These are phyloP conservation scores for Trissolcus basalis DNA, from an alignment of 1,140 invertebrate species.

Conservation along the genomic window DNA sequence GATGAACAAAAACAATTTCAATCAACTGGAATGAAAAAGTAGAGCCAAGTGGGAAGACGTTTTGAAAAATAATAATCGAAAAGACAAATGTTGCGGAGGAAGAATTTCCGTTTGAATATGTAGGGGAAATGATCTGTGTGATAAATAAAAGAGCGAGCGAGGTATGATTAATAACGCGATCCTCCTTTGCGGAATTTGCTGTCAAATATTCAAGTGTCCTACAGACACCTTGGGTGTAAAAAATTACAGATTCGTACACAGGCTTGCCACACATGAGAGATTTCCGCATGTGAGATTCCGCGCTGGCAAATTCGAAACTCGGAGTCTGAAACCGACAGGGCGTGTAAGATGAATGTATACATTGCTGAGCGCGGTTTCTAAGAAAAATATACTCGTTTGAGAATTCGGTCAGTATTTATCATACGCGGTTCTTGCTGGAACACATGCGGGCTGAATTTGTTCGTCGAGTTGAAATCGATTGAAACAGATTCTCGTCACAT, in stretches of 20 bases:
- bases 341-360: slow-evolving; percentile 57
- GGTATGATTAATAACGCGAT: no score
- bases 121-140: no score
- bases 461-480: no score
- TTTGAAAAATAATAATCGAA: no score
- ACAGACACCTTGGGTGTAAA: not conserved
- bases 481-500: no score
- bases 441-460: no score
- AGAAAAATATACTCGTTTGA: slow-evolving; percentile 54
- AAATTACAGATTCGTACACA: slow-evolving; percentile 4
- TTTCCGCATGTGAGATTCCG: slow-evolving; percentile 45
- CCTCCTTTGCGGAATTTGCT: not conserved
- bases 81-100: no score
- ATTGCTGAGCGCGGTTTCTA: slow-evolving; percentile 42
- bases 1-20: not conserved
- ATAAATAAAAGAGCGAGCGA: no score
- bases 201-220: slow-evolving; percentile 6
- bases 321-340: slow-evolving; percentile 50
- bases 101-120: no score
- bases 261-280: slow-evolving; percentile 17
- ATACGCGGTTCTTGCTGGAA: slow-evolving; percentile 1
- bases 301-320: slow-evolving; percentile 52
- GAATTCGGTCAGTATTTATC: slow-evolving; percentile 24
- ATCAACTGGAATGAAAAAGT: not conserved
- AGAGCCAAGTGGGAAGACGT: no score